Conservation (phyloP, 2,888 invertebrate genomes). For the Erebia palarica region DNA sequence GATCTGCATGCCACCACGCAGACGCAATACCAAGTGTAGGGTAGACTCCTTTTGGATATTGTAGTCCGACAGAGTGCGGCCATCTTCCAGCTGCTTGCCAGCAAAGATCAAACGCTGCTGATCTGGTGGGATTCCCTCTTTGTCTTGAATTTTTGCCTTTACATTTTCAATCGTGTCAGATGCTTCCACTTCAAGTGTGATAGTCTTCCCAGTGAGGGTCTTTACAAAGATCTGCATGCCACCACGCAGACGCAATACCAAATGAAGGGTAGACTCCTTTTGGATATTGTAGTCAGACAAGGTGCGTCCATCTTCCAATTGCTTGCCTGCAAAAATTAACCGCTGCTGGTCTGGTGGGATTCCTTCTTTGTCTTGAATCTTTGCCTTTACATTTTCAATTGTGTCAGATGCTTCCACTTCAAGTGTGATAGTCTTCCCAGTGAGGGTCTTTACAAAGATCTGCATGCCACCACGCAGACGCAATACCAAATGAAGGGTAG, state of each 20-base stretch:
- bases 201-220: slow-evolving; percentile 93
- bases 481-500: slow-evolving; percentile 63
- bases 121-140: slow-evolving; percentile 90
- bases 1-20: slow-evolving; percentile 56
- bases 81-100: slow-evolving; percentile 51
- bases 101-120: slow-evolving; percentile 79
- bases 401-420: slow-evolving; percentile 51
- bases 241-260: slow-evolving; percentile 47
- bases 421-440: slow-evolving; percentile 54
- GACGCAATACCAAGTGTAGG: slow-evolving; percentile 48
- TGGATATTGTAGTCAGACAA: slow-evolving; percentile 49
- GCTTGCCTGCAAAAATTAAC: slow-evolving; percentile 49
- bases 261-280: slow-evolving; percentile 49
- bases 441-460: slow-evolving; percentile 51
- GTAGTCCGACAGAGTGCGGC: slow-evolving; percentile 50
- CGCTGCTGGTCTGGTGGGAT: slow-evolving; percentile 52
- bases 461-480: slow-evolving; percentile 63
- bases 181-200: slow-evolving; percentile 92
- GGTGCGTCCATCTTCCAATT: slow-evolving; percentile 49
- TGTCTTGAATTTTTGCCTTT: slow-evolving; percentile 92
- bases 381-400: slow-evolving; percentile 50
- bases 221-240: slow-evolving; percentile 94
- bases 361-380: slow-evolving; percentile 47
- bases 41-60: slow-evolving; percentile 52
- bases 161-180: slow-evolving; percentile 95